Evolutionary conservation across 2,113 vertebrate genomes (phyloP).

Genomic region (Bubo blakistoni): DNA sequence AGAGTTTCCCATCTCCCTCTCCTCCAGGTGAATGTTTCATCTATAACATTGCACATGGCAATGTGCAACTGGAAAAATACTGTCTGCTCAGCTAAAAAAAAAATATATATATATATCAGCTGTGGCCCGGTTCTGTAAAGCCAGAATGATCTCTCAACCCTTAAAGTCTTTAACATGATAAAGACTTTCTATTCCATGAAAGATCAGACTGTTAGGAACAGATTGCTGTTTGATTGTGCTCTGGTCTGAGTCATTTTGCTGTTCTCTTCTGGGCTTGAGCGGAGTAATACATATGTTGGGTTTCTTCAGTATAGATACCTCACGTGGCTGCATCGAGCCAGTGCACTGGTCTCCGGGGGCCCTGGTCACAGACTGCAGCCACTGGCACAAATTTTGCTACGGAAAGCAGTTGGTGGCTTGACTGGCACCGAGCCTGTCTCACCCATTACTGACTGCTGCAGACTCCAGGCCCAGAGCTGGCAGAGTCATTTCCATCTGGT

Average conservation of each 20-base stretch:
- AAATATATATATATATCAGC: not conserved
- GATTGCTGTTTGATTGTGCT: not conserved
- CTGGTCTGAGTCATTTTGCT: not conserved
- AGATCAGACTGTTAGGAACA: not conserved
- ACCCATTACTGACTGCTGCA: fast-evolving
- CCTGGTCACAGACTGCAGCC: not conserved
- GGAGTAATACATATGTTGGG: fast-evolving
- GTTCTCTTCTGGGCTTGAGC: not conserved
- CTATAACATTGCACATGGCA: fast-evolving
- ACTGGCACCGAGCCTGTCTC: fast-evolving
- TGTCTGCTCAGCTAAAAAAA: not conserved
- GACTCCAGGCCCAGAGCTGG: fast-evolving
- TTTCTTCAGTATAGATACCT: not conserved
- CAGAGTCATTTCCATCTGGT: fast-evolving
- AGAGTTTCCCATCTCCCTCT: not conserved
- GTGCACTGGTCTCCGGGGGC: not conserved
- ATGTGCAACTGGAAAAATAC: fast-evolving
- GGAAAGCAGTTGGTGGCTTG: not conserved
- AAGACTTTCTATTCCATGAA: not conserved
- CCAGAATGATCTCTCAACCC: not conserved
- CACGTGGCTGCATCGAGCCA: fast-evolving
- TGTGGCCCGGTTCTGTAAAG: not conserved
- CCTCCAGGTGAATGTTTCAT: fast-evolving
- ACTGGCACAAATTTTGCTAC: fast-evolving
- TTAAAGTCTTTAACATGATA: not conserved